A percentile compares a stretch with the other conserved stretches of the same genome.
Conservation (phyloP, 1,140 invertebrate species). For the Drosophila bocki region DNA sequence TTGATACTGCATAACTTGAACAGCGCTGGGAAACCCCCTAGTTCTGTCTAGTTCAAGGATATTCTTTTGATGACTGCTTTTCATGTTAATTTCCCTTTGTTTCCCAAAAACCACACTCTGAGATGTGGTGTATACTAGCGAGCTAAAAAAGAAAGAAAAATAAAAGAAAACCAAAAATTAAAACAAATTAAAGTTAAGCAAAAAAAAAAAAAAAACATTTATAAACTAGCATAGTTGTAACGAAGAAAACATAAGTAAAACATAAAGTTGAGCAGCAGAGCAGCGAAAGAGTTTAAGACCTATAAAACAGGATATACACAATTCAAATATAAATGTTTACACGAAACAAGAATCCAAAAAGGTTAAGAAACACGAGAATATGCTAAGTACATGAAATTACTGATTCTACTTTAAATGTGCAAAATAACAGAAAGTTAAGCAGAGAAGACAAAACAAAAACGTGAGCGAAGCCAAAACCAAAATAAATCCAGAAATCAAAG, state of each 20-base stretch:
- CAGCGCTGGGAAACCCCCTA: not conserved
- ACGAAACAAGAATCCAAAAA: conserved; percentile 13
- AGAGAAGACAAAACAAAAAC: not conserved
- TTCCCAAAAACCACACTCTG: conserved; percentile 40
- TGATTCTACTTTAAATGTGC: conserved; percentile 57
- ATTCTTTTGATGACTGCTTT: conserved; percentile 37
- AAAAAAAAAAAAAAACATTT: conserved; percentile 46
- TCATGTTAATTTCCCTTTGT: conserved; percentile 39
- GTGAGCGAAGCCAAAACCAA: conserved; percentile 13
- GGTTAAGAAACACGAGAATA: conserved; percentile 16
- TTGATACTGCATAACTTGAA: conserved; percentile 1
- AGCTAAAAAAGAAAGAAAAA: conserved; percentile 43
- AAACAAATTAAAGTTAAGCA: conserved; percentile 68
- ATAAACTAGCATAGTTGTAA: conserved; percentile 59
- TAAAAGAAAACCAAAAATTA: conserved; percentile 27
- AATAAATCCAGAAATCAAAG: conserved; percentile 48
- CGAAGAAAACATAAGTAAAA: conserved; percentile 7
- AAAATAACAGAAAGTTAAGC: conserved; percentile 44
- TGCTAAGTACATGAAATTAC: conserved; percentile 47
- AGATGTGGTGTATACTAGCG: conserved; percentile 65
- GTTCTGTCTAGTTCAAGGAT: conserved; percentile 30
- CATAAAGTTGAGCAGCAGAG: conserved; percentile 9
- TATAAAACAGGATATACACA: conserved; percentile 39
- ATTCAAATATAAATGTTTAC: conserved; percentile 62
- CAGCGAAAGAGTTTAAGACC: conserved; percentile 21